Conservation (phyloP, 2,113 vertebrate genomes). For the Serinus canaria region DNA sequence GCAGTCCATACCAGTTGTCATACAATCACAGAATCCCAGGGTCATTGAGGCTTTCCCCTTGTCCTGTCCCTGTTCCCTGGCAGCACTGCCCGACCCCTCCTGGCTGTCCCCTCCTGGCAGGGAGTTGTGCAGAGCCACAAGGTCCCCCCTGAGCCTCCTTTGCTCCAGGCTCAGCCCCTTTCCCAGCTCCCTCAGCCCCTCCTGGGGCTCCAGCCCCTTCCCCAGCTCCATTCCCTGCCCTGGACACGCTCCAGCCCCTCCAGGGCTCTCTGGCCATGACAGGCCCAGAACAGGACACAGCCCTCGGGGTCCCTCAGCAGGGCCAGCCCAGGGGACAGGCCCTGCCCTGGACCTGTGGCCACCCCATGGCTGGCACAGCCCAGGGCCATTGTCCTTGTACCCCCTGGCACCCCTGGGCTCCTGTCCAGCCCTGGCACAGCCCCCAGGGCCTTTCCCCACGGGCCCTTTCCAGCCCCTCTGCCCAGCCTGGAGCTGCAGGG, state of each 20-base stretch:
- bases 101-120: no score
- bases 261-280: no score
- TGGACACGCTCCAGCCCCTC: background rate
- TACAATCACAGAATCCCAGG: background rate
- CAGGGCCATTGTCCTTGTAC: background rate
- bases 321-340: no score
- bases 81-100: no score
- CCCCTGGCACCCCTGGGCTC: background rate
- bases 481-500: background rate
- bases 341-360: background rate
- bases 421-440: background rate
- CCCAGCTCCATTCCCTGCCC: background rate
- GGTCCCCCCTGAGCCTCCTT: no score
- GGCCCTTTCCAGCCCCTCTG: background rate
- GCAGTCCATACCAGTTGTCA: background rate
- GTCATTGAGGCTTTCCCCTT: no score
- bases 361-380: background rate
- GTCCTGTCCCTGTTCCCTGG: no score
- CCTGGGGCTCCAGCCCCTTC: background rate
- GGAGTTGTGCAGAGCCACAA: no score
- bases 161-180: background rate
- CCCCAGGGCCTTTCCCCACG: background rate
- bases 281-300: no score
- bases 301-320: no score
- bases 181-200: background rate